A percentile compares a stretch with the other conserved stretches of the same genome.
Conservation (phyloP, 2,113 vertebrate genomes). For the Ammospiza nelsoni region DNA sequence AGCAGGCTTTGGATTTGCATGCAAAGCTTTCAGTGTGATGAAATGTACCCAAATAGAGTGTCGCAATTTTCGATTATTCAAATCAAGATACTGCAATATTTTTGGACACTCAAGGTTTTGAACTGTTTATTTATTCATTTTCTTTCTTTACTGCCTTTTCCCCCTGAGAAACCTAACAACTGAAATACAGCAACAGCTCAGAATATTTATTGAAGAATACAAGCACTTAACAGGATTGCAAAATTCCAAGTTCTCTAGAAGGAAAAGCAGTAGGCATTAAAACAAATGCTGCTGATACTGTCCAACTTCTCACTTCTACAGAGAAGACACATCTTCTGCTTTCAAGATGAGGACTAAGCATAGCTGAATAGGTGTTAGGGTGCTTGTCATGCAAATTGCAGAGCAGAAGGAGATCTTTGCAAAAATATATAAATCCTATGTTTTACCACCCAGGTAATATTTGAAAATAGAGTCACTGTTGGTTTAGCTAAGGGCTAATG, state of each 20-base stretch:
- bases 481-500: not conserved
- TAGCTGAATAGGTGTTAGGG: not conserved
- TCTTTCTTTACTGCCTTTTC: constrained; percentile 51
- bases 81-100: constrained; percentile 56
- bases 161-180: constrained; percentile 67
- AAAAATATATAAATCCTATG: not conserved
- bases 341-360: constrained; percentile 13
- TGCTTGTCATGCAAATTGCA: not conserved
- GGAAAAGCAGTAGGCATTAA: not conserved
- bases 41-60: constrained; percentile 61
- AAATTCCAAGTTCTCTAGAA: constrained; percentile 33
- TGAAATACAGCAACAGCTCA: constrained; percentile 31
- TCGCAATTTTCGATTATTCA: constrained; percentile 56
- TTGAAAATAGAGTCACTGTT: not conserved
- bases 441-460: not conserved
- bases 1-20: constrained; percentile 18
- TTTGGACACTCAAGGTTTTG: constrained; percentile 55
- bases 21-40: constrained; percentile 14
- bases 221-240: constrained; percentile 42
- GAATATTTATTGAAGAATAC: constrained; percentile 39
- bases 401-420: not conserved
- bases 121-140: constrained; percentile 73
- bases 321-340: not conserved
- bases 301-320: not conserved
- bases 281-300: not conserved